phyloP scores from a whole-genome alignment of 2,888 invertebrate genomes.

The Lepidochrysops patricia region DNA sequence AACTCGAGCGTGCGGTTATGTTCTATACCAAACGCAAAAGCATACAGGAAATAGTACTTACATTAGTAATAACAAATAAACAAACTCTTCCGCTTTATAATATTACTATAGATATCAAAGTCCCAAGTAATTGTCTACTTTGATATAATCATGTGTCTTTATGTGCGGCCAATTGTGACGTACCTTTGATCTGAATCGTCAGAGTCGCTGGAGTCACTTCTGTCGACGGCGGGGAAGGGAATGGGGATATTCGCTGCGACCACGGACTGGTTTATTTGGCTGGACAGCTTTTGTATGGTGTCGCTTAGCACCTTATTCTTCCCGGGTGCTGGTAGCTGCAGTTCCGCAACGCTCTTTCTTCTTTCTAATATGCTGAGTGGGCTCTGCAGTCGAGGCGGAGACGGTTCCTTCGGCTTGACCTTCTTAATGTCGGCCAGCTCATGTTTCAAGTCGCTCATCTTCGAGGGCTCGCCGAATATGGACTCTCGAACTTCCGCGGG shows the following conservation, averaged over 20 bases:
- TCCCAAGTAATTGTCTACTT: too few relatives aligned
- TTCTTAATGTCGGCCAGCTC: slow-evolving; percentile 51
- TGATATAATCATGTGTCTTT: too few relatives aligned
- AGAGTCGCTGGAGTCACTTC: slow-evolving; percentile 64
- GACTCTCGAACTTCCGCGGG: slow-evolving; percentile 41
- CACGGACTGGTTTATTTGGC: slow-evolving; percentile 65
- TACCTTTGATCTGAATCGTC: slow-evolving; percentile 67
- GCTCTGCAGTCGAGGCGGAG: slow-evolving; percentile 50
- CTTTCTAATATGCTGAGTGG: slow-evolving; percentile 55
- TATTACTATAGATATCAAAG: too few relatives aligned
- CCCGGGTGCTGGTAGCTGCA: slow-evolving; percentile 49
- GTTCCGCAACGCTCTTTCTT: slow-evolving; percentile 59
- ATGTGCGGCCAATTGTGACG: too few relatives aligned
- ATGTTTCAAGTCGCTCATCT: slow-evolving; percentile 46
- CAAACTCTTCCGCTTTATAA: too few relatives aligned
- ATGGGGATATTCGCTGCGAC: slow-evolving; percentile 45
- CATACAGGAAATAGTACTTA: too few relatives aligned
- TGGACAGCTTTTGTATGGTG: slow-evolving; percentile 76
- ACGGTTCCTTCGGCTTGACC: slow-evolving; percentile 46
- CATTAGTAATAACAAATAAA: too few relatives aligned
- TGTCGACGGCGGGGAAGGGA: slow-evolving; percentile 51
- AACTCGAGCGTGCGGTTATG: too few relatives aligned
- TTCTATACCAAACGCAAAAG: too few relatives aligned
- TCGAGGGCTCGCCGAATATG: slow-evolving; percentile 59
- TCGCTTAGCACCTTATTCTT: slow-evolving; percentile 76